Base-by-base conservation (phyloP, 1,140 invertebrate species). In the Heliconius melpomene region DNA sequence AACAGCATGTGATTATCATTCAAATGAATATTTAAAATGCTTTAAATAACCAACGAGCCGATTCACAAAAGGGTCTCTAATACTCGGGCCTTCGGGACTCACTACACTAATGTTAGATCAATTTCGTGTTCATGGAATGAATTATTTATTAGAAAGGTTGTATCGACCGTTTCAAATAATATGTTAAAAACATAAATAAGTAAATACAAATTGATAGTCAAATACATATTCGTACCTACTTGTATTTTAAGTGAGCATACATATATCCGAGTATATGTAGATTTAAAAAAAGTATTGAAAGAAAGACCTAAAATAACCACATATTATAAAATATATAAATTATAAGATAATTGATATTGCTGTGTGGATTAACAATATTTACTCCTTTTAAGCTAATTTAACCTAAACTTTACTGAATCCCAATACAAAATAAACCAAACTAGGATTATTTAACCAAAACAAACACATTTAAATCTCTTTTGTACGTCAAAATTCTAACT, bases 401-500 rank as follows among this genome's bases (percentile, higher is more conserved):
- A 60, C 57, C 23, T 23, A 60, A 60, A 60, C 3, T 26, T 23
- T 26, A 60, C 9, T n/a, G 6, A 20, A 54, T 52, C 6, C 52
- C 1, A 7, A 7, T 9, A 57, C 20, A 57, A 23, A 57, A 57
- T 9, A 23, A 57, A 57, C 54, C 18, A 23, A 60, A 60, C 7
- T 6, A 66, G 26, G 13, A 11, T 29, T 26, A 66, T 66, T 66
- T 29, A 16, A 66, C 60, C 60, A 66, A 66, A 40, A 71, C n/a
- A 77, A 77, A 71, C 75, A 46, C 60, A 77, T 77, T 77, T 77
- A 79, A 79, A 79, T 79, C 79, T 46, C 11, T 71, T 78, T 75
- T 75, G 72, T 78, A 23, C 46, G 57, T 72, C 80, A 81, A 71
- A 72, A 75, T 81, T 81, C 76, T 81, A 75, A 81, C 40, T 60